phyloP scores from a whole-genome alignment of 2,888 invertebrate genomes.

The Saturnia japonica region DNA sequence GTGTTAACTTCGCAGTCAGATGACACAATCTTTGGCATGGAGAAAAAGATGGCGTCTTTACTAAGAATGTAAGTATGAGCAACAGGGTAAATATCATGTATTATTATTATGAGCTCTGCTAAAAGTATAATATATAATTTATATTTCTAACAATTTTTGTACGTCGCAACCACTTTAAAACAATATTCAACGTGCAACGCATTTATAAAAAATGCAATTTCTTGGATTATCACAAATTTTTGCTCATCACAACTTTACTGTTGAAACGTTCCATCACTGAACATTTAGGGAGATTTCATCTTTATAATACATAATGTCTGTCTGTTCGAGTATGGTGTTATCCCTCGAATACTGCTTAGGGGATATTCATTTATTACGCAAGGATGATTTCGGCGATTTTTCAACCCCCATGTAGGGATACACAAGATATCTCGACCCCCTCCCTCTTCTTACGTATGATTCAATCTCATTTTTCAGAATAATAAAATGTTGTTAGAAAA shows the following conservation, averaged over 20 bases:
- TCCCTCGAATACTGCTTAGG: neutral
- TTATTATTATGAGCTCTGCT: neutral
- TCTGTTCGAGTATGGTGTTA: neutral
- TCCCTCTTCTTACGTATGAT: too few relatives aligned
- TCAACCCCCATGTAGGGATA: too few relatives aligned
- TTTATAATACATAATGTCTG: neutral
- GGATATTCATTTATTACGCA: too few relatives aligned
- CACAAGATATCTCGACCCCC: too few relatives aligned
- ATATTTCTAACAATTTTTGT: neutral
- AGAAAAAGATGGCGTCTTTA: slow-evolving; percentile 89
- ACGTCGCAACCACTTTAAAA: neutral
- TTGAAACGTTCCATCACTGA: neutral
- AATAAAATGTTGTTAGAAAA: too few relatives aligned
- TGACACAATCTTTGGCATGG: slow-evolving; percentile 88
- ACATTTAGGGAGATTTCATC: neutral
- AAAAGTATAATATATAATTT: too few relatives aligned
- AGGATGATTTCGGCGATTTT: too few relatives aligned
- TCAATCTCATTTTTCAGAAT: too few relatives aligned
- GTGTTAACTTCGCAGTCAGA: slow-evolving; percentile 86
- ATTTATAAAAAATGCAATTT: neutral
- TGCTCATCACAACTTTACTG: neutral
- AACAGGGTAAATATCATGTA: neutral
- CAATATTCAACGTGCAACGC: neutral
- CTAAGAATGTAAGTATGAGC: slow-evolving; percentile 85
- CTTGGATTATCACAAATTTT: neutral